Percentiles rank a stretch among this genome's conserved stretches.
Evolutionary conservation across 1,140 invertebrate species (phyloP).

Genomic region (Diorhabda sublineata): DNA sequence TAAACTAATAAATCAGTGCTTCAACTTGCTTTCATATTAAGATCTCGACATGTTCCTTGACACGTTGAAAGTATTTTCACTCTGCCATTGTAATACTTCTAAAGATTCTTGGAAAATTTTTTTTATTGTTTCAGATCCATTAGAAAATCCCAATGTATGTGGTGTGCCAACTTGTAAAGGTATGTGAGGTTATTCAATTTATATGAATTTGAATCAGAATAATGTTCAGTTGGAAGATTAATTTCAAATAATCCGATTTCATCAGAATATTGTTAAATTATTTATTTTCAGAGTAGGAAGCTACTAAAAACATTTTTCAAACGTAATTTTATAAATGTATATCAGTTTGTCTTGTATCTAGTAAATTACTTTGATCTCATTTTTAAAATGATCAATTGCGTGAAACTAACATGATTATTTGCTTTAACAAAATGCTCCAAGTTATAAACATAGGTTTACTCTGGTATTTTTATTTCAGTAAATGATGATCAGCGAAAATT

Average conservation of each 20-base stretch:
- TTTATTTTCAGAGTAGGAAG: neutral
- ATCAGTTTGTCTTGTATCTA: neutral
- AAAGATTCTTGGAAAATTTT: neutral
- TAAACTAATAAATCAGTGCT: neutral
- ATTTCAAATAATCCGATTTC: neutral
- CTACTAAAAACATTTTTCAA: too few species aligned
- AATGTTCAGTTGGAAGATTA: too few species aligned
- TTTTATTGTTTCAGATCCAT: conserved; percentile 54
- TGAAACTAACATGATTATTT: neutral
- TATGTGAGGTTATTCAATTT: conserved; percentile 42
- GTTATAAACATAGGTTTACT: neutral
- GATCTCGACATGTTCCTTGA: neutral
- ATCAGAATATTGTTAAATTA: neutral
- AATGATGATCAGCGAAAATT: conserved; percentile 54
- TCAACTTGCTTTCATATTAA: neutral
- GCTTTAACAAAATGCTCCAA: neutral
- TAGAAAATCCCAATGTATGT: conserved; percentile 63
- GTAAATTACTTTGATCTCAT: neutral
- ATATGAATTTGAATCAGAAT: neutral
- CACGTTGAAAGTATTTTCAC: neutral
- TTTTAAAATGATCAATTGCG: conserved; percentile 7
- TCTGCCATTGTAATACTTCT: neutral
- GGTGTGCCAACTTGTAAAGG: conserved; percentile 58
- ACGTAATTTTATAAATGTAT: too few species aligned
- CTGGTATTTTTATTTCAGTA: conserved; percentile 6